Evolutionary conservation across 2,888 invertebrate species (phyloP), one percentile per base, ranked within the genome.

Genomic region (Cryptops parisi): DNA sequence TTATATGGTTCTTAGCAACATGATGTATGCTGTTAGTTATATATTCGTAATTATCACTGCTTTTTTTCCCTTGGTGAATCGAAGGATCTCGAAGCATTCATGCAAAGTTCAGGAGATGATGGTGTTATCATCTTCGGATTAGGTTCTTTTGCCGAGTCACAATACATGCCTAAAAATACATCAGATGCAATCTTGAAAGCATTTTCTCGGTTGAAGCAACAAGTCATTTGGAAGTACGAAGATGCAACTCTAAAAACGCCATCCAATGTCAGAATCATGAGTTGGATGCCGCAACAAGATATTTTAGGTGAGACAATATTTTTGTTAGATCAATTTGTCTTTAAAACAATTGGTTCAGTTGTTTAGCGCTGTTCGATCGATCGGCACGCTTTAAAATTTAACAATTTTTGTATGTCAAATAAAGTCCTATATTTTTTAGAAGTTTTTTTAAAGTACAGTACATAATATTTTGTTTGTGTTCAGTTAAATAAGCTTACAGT

Each of bases 71-170:
- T 33, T 33, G 9, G 9, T 33, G n/a, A n/a, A n/a, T n/a, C n/a
- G n/a, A 27, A 47, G 17, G 47, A 47, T 3, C 27, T 47, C 2
- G 26, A 47, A 47, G 47, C 26, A 27, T 47, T 47, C 15, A 15
- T 47, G 22, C 47, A 47, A 27, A 47, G 27, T 47, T 25, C 47
- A 26, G 47, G 47, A n/a, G 33, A 26, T 2, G 19, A 47, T 6
- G 47, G 47, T n/a, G 26, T 47, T 47, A 33, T 47, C 27, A 3
- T 33, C n/a, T 33, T 47, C 33, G 21, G 47, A 27, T 26, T 47
- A 17, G 47, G 47, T 2, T 47, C 47, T 2, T 12, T n/a, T 26
- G 27, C 15, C 2, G n/a, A 47, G 17, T 26, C 47, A 12, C 5
- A 19, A 19, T 2, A 19, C 33, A 3, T 47, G 5, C 33, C 47